These are phyloP conservation scores for Luperina nickerlii DNA, from an alignment of 2,888 invertebrate species.

Conservation along the genomic window DNA sequence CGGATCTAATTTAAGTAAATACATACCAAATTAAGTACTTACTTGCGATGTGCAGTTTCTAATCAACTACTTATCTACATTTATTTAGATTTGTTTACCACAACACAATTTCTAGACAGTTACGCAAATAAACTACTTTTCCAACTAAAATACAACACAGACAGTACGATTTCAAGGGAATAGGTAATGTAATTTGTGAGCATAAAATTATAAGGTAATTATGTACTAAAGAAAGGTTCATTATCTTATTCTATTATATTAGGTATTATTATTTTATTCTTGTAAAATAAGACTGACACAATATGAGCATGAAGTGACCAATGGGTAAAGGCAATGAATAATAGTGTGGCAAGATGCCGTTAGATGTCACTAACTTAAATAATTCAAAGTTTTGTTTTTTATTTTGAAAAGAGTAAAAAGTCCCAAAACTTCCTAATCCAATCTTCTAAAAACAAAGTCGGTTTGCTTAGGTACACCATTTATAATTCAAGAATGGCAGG, in stretches of 20 bases:
- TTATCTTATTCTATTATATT: slow-evolving; percentile 6
- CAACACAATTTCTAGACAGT: neutral
- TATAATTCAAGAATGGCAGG: too few species aligned
- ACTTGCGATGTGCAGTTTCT: neutral
- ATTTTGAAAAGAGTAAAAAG: neutral
- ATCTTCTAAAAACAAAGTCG: too few species aligned
- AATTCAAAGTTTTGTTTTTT: neutral
- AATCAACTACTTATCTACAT: neutral
- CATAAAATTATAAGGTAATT: neutral
- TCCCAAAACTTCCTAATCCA: neutral
- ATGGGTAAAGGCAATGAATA: neutral
- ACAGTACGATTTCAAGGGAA: neutral
- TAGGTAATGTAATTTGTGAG: slow-evolving; percentile 3
- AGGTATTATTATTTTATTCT: too few species aligned
- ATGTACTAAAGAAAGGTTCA: neutral
- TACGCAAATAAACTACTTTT: neutral
- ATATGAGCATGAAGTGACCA: slow-evolving; percentile 13
- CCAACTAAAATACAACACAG: neutral
- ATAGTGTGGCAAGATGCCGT: slow-evolving; percentile 7
- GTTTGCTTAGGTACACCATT: too few species aligned
- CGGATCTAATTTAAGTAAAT: neutral
- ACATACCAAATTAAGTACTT: slow-evolving; percentile 17
- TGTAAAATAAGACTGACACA: neutral
- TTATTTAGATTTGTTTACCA: neutral
- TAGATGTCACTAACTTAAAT: slow-evolving; percentile 39